Evolutionary conservation across 2,113 vertebrate species (phyloP), one percentile per base, ranked within the genome.

Genomic region (Percopsis transmontana): DNA sequence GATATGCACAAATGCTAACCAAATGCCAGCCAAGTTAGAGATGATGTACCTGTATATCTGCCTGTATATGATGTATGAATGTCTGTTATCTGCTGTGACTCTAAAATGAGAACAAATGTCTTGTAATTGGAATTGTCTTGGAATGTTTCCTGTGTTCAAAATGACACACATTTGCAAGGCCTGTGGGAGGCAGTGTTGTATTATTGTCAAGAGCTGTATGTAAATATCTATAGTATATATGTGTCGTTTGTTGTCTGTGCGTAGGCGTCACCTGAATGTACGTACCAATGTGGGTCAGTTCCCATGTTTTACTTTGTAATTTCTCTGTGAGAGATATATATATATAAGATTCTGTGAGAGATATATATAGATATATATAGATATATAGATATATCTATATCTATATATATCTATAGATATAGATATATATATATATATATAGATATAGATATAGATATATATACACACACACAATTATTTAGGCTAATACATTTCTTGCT

Each of bases 311-410:
- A 67, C 71, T 53, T 68, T 66, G 79, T 73, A 1, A 20, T 91
- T 92, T 83, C 88, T 90, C 90, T 16, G 75, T 92, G 91, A 95
- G 89, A 93, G 91, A 90, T 72, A 80, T 83, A 74, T 77, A 24
- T 42, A n/a, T n/a, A 76, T 74, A 57, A 57, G 58, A 87, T 77
- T 56, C 54, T 20, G 45, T 60, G n/a, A n/a, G n/a, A 51, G 21
- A 20, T 10, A 16, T 18, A 18, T 51, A 9, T 20, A 6, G 16
- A 27, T 73, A 86, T 85, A 77, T 76, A 51, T 5, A 53, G 19
- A 53, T 53, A 53, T 53, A 53, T 53, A 21, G 14, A 51, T 21
- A 51, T 4, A 3, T 20, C 5, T 53, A 23, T 53, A 53, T 13
- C 5, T 53, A 12, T 33, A 1, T 33, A 7, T 27, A 5, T 33